Percentiles rank a stretch among this genome's conserved stretches.
Conservation (phyloP, 2,797 vertebrate genomes). For the Lutjanus argentimaculatus region DNA sequence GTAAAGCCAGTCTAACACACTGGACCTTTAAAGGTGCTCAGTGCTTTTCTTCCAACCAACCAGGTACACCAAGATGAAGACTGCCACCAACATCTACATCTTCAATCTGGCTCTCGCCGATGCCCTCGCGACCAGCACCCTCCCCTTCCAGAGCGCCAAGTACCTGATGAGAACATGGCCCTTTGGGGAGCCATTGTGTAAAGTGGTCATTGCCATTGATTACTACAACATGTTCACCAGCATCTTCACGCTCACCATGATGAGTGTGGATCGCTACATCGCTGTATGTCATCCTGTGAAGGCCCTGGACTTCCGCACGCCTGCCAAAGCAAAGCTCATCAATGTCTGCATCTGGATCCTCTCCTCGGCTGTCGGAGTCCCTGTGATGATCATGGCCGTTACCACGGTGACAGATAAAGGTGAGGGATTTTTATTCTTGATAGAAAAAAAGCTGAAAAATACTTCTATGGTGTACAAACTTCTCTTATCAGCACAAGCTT, state of each 20-base stretch:
- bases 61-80: conserved; percentile 99
- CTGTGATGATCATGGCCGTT: conserved; percentile 95
- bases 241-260: conserved; percentile 99
- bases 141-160: conserved; percentile 97
- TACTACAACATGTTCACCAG: conserved; percentile 99
- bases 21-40: neutral
- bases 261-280: conserved; percentile 97
- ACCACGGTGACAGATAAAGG: conserved; percentile 85
- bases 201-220: conserved; percentile 94
- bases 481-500: neutral
- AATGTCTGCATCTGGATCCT: conserved; percentile 98
- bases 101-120: conserved; percentile 97
- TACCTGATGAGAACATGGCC: conserved; percentile 97
- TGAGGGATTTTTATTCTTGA: conserved; percentile 50
- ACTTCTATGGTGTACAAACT: neutral
- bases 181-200: conserved; percentile 94
- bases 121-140: conserved; percentile 94
- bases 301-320: conserved; percentile 95
- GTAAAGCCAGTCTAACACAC: no score
- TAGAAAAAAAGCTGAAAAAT: conserved; percentile 20
- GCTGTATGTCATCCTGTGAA: conserved; percentile 96
- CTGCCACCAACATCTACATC: conserved; percentile 98
- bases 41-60: conserved; percentile 28
- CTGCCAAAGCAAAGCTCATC: conserved; percentile 95
- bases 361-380: conserved; percentile 93